Conservation (phyloP, 2,888 invertebrate genomes). For the Ypsolopha sequella region DNA sequence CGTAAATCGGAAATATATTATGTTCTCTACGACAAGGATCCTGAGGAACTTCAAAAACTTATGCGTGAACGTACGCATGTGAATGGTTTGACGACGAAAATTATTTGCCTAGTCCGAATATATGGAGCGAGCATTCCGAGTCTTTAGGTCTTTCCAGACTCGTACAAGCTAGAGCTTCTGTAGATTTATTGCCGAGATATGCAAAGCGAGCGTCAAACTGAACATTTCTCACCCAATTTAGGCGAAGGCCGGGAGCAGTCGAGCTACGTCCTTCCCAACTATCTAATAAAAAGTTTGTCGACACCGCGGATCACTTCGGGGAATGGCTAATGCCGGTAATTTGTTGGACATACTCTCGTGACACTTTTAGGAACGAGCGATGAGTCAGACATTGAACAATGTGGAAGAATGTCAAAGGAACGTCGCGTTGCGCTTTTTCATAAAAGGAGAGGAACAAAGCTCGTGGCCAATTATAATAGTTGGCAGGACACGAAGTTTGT, state of each 20-base stretch:
- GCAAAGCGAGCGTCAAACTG: slow-evolving; percentile 38
- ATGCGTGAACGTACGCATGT: slow-evolving; percentile 3
- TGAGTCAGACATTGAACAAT: slow-evolving; percentile 31
- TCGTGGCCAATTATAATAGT: slow-evolving; percentile 47
- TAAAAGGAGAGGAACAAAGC: slow-evolving; percentile 39
- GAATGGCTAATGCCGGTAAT: slow-evolving; percentile 29
- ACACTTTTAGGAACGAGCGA: slow-evolving; percentile 21
- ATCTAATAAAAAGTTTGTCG: slow-evolving; percentile 37
- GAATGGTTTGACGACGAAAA: slow-evolving; percentile 17
- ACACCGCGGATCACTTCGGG: slow-evolving; percentile 21
- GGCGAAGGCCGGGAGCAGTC: slow-evolving; percentile 23
- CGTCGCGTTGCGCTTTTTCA: slow-evolving; percentile 22
- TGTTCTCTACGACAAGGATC: background rate
- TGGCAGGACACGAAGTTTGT: slow-evolving; percentile 45
- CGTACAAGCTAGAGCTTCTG: slow-evolving; percentile 20
- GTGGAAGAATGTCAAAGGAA: slow-evolving; percentile 20
- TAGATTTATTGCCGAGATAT: slow-evolving; percentile 43
- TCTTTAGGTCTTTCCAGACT: slow-evolving; percentile 15
- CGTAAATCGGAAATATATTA: background rate
- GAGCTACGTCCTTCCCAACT: slow-evolving; percentile 21
- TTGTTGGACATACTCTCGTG: slow-evolving; percentile 24
- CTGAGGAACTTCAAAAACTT: background rate
- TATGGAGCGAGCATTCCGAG: background rate
- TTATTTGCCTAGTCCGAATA: slow-evolving; percentile 25
- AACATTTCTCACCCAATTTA: slow-evolving; percentile 49